These are phyloP conservation scores for Mormyrus iriodes DNA, from an alignment of 2,113 vertebrate species.

Conservation along the genomic window DNA sequence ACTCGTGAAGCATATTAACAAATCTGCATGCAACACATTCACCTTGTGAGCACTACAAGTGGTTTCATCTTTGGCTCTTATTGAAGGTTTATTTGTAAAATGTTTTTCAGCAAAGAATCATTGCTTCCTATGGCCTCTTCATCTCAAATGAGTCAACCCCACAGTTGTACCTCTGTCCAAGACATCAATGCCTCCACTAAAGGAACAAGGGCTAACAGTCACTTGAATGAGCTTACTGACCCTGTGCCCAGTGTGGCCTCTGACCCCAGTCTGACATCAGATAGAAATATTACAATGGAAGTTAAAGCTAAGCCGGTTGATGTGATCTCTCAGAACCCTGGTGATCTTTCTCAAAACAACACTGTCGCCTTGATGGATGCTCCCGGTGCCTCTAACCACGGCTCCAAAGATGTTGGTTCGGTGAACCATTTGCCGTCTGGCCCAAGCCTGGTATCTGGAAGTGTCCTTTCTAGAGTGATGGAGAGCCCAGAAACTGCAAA, in stretches of 20 bases:
- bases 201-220: constrained; percentile 38
- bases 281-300: background rate
- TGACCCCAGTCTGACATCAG: constrained; percentile 2
- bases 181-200: constrained; percentile 8
- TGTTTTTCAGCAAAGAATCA: constrained; percentile 24
- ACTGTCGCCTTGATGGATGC: background rate
- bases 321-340: background rate
- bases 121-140: constrained; percentile 24
- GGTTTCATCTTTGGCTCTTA: background rate
- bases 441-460: background rate
- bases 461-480: constrained; percentile 12
- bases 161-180: constrained; percentile 22
- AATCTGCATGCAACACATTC: background rate
- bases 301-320: background rate
- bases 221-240: constrained; percentile 34
- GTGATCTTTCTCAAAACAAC: background rate
- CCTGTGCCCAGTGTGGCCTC: constrained; percentile 19
- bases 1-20: background rate
- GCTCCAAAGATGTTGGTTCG: background rate
- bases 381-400: background rate
- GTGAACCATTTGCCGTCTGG: background rate
- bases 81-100: background rate
- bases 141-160: constrained; percentile 31
- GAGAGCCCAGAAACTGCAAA: background rate
- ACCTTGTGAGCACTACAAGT: background rate